Conservation (phyloP, 2,113 vertebrate genomes). For the Aspidoscelis tigris region DNA sequence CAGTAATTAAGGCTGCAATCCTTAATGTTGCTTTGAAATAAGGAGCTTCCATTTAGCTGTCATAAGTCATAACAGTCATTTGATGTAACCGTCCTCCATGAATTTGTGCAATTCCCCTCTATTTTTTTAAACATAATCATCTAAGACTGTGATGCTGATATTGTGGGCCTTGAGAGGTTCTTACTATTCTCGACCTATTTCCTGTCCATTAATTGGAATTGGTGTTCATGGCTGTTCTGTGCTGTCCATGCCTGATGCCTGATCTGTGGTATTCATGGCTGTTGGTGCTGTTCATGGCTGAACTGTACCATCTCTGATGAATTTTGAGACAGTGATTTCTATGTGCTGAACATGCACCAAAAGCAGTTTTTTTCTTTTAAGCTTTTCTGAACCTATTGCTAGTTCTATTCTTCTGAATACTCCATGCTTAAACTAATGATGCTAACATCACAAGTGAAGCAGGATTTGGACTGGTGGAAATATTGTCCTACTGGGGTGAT, state of each 20-base stretch:
- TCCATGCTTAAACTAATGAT: not conserved
- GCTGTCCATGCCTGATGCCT: no score
- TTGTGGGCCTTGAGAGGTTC: no score
- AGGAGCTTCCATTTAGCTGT: not conserved
- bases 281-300: no score
- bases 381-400: not conserved
- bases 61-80: not conserved
- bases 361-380: not conserved
- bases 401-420: not conserved
- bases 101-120: not conserved
- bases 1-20: not conserved
- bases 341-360: not conserved
- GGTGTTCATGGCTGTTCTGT: no score
- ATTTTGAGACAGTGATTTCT: not conserved
- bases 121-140: no score
- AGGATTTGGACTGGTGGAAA: not conserved
- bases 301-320: no score
- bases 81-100: not conserved
- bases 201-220: no score
- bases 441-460: not conserved
- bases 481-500: no score
- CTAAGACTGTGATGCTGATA: no score
- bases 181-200: no score
- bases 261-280: no score
- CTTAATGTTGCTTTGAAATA: not conserved